phyloP scores from a whole-genome alignment of 2,888 invertebrate species.

The Cephus nigrinus region DNA sequence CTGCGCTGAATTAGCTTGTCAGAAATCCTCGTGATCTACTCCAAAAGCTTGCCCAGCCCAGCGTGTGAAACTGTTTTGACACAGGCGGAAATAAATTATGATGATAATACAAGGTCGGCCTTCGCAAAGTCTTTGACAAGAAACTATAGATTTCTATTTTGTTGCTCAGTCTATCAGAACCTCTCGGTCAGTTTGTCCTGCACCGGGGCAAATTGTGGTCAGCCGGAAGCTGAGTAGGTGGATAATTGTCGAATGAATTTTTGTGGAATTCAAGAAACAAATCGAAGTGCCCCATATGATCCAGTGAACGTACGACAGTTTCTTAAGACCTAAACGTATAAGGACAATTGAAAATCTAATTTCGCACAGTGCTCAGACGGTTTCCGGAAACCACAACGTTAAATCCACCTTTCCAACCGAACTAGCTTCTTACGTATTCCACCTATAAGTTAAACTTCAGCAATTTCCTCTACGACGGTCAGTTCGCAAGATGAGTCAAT shows the following conservation, averaged over 20 bases:
- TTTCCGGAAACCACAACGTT: neutral
- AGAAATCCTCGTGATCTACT: neutral
- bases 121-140: constrained; percentile 8
- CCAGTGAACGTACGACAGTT: neutral
- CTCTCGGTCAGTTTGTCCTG: neutral
- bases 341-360: neutral
- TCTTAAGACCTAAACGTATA: neutral
- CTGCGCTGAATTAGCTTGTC: neutral
- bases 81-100: constrained; percentile 1
- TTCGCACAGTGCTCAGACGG: neutral
- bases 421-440: neutral
- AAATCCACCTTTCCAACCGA: neutral
- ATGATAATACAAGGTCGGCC: constrained; percentile 7
- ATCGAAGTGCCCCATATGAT: neutral
- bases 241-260: neutral
- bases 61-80: constrained; percentile 5
- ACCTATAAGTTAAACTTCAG: neutral
- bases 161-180: constrained; percentile 10
- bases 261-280: neutral
- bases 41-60: neutral
- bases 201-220: neutral
- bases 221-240: neutral
- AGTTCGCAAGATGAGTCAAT: neutral
- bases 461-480: neutral
- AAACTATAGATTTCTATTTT: constrained; percentile 18